These are phyloP conservation scores for Caenorhabditis inopinata DNA, from an alignment of 1,140 invertebrate genomes.

Conservation along the genomic window DNA sequence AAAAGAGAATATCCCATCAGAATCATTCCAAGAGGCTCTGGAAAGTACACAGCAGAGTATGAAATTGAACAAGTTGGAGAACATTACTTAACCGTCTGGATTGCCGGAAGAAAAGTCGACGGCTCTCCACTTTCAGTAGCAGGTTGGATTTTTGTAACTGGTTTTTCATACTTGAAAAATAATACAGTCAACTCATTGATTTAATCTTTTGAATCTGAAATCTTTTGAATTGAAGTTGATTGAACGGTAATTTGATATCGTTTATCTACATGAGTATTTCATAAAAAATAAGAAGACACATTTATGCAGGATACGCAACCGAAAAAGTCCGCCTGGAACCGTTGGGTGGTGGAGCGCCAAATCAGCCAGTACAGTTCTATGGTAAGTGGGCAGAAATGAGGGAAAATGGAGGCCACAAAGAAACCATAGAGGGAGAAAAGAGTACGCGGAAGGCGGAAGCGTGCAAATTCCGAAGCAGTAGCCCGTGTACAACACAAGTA, in stretches of 20 bases:
- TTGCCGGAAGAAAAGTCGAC: slow-evolving; percentile 85
- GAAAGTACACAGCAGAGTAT: slow-evolving; percentile 53
- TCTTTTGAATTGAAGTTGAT: too few species aligned
- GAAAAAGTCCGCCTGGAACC: slow-evolving; percentile 55
- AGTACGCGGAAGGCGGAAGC: slow-evolving; percentile 18
- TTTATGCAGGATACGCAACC: slow-evolving; percentile 54
- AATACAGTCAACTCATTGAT: too few species aligned
- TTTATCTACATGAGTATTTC: background rate
- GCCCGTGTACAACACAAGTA: slow-evolving; percentile 21
- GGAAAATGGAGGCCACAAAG: background rate
- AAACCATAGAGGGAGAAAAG: background rate
- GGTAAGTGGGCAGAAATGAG: slow-evolving; percentile 52
- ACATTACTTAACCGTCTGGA: slow-evolving; percentile 78
- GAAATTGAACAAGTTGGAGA: slow-evolving; percentile 76
- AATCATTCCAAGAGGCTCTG: slow-evolving; percentile 32
- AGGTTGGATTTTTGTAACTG: too few species aligned
- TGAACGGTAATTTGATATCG: background rate
- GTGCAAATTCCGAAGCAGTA: slow-evolving; percentile 24
- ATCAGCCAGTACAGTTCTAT: slow-evolving; percentile 65
- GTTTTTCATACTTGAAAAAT: too few species aligned
- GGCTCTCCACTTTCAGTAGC: slow-evolving; percentile 70
- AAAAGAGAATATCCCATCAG: slow-evolving; percentile 38
- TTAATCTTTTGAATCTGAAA: too few species aligned
- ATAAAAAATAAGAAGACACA: background rate
- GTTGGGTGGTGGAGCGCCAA: slow-evolving; percentile 47